These are phyloP conservation scores for Gallinago undulata DNA, from an alignment of 2,113 vertebrate genomes.

Conservation along the genomic window DNA sequence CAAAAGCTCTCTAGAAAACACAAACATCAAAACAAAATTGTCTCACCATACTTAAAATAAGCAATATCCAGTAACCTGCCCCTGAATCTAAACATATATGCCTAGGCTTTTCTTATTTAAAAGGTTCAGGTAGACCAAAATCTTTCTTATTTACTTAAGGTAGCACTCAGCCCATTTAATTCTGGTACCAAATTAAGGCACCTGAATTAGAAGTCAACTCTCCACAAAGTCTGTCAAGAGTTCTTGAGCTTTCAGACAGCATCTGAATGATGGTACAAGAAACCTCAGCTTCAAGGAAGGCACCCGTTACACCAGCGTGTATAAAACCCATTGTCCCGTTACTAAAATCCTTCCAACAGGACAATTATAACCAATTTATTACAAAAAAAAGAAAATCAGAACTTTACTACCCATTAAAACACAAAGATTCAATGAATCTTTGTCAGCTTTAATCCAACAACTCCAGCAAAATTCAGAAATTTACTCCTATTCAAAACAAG, in stretches of 20 bases:
- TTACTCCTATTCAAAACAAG: not conserved
- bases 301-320: not conserved
- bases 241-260: not conserved
- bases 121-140: not conserved
- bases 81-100: not conserved
- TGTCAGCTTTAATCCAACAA: not conserved
- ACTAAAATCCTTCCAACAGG: not conserved
- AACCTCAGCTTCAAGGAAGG: not conserved
- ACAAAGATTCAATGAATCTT: not conserved
- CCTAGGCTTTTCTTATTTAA: not conserved
- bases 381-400: not conserved
- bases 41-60: not conserved
- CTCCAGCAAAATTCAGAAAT: not conserved
- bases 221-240: not conserved
- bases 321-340: not conserved
- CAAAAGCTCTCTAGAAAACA: constrained; percentile 86
- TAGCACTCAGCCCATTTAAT: not conserved
- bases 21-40: not conserved
- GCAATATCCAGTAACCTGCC: not conserved
- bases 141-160: not conserved
- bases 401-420: not conserved
- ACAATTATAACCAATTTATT: not conserved
- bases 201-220: not conserved
- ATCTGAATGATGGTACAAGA: not conserved
- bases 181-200: not conserved